phyloP scores from a whole-genome alignment of 2,113 vertebrate genomes.

The Monopterus albus region DNA sequence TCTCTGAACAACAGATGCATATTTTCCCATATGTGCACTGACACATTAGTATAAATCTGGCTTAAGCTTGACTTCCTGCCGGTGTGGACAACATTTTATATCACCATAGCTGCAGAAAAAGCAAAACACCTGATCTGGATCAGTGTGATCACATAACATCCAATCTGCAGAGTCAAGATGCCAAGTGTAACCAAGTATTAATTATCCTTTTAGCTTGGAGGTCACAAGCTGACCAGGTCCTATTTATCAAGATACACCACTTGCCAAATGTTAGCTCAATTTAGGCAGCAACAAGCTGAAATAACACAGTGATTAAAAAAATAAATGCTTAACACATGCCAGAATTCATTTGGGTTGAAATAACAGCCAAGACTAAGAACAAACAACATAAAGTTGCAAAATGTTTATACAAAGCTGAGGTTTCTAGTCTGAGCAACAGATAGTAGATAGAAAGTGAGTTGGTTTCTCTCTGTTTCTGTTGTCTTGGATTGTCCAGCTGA shows the following conservation, averaged over 20 bases:
- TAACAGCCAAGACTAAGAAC: conserved; percentile 26
- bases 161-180: conserved; percentile 13
- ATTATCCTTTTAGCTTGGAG: conserved; percentile 32
- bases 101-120: too few relatives aligned
- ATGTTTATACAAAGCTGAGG: conserved; percentile 24
- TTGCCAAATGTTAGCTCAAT: conserved; percentile 25
- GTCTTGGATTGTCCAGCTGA: conserved; percentile 49
- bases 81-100: too few relatives aligned
- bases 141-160: conserved; percentile 33
- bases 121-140: too few relatives aligned
- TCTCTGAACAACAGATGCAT: too few relatives aligned
- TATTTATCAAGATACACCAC: conserved; percentile 35
- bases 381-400: conserved; percentile 25
- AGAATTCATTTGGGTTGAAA: conserved; percentile 18
- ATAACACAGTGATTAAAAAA: conserved; percentile 27
- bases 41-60: too few relatives aligned
- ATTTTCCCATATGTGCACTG: too few relatives aligned
- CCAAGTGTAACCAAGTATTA: conserved; percentile 38
- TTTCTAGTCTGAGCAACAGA: conserved; percentile 26
- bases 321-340: conserved; percentile 28
- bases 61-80: too few relatives aligned
- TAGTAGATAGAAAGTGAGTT: conserved; percentile 45
- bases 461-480: conserved; percentile 31
- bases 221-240: conserved; percentile 42
- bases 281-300: conserved; percentile 28